Base-by-base conservation (phyloP, 1,140 invertebrate species). In the Stegodyphus mimosarum region DNA sequence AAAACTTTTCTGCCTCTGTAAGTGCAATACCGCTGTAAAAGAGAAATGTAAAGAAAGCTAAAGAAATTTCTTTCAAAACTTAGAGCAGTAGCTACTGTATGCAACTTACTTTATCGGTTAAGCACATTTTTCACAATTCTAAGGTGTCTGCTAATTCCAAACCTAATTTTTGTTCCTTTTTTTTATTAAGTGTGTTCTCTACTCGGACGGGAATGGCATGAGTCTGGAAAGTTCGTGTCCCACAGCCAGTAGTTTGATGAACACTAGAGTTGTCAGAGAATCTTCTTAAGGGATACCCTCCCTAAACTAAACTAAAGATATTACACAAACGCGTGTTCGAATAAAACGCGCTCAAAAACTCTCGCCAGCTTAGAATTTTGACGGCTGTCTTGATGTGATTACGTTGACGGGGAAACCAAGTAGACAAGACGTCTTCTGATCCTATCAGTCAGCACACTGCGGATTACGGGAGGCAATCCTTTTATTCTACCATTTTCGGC, bases 401-500 rank as follows among this genome's bases (percentile, higher is more conserved):
- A 84, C 52, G 81, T 83, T 83, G 80, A 83, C 80, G 80, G 15
- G 70, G 80, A 83, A 83, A 83, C 72, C 80, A 76, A 84, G 81
- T 84, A 75, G 81, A 84, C 81, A 84, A 84, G 81, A 51, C 81
- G 71, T 84, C 73, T 76, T 69, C 73, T 84, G 81, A 84, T 84
- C 81, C 81, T 84, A 84, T 84, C 81, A 84, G 73, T 83, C 81
- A 76, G 73, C 81, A 84, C 60, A 75, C 81, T 52, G 63, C 49
- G 81, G 81, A 84, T 84, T 84, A 84, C 50, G 50, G 50, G 50
- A 17, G 64, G n/a, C 60, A 84, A 84, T 84, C 81, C 81, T 76
- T 84, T 84, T 84, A 84, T 76, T 84, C 76, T 76, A 75, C 81
- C 81, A 84, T 84, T 84, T 84, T 76, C 81, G 72, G 81, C 81